A percentile compares a stretch with the other conserved stretches of the same genome.
These are phyloP conservation scores for Varanus salvator DNA, from an alignment of 2,113 vertebrate genomes.

Conservation along the genomic window DNA sequence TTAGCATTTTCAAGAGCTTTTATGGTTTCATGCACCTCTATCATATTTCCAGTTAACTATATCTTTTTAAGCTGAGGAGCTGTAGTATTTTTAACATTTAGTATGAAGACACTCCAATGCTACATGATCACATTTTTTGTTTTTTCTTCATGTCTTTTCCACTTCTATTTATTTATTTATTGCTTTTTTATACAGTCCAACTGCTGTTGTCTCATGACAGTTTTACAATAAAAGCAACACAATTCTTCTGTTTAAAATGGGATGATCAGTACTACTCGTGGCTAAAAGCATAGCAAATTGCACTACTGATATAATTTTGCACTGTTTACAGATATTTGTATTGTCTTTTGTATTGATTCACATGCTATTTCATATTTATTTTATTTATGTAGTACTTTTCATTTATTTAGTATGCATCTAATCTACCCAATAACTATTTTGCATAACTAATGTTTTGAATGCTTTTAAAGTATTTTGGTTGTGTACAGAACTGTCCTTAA, in stretches of 20 bases:
- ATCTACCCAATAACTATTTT: too few species aligned
- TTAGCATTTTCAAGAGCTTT: conserved; percentile 33
- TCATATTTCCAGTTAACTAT: conserved; percentile 21
- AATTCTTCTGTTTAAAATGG: neutral
- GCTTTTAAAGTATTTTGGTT: neutral
- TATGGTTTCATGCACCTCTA: conserved; percentile 32
- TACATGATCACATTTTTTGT: neutral
- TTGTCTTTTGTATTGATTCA: neutral
- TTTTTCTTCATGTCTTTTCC: neutral
- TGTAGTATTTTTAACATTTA: conserved; percentile 35
- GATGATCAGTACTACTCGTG: neutral
- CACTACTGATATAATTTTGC: neutral
- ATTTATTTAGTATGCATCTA: too few species aligned
- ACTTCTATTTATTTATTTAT: neutral
- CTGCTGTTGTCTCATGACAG: too few species aligned
- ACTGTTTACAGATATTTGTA: neutral
- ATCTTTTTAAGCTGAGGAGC: conserved; percentile 2
- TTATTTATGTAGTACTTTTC: too few species aligned
- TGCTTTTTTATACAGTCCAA: too few species aligned
- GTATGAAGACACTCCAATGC: neutral
- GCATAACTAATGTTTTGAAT: neutral
- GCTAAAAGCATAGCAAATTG: too few species aligned
- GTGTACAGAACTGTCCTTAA: neutral
- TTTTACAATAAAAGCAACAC: too few species aligned
- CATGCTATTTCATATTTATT: neutral